Conservation (phyloP, 2,888 invertebrate genomes). For the Amphipoea lucens region DNA sequence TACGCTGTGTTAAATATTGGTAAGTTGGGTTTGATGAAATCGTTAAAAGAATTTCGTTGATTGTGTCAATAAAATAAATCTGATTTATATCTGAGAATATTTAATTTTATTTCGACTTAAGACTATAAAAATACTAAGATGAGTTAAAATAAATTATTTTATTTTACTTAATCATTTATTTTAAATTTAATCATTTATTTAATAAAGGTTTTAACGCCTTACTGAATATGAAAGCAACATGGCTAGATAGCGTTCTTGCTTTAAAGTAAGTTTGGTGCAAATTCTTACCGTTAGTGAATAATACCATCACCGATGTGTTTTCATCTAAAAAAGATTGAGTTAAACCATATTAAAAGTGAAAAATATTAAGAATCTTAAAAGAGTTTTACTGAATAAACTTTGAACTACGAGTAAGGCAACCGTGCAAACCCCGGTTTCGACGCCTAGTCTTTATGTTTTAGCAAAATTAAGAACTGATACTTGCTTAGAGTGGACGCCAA, state of each 20-base stretch:
- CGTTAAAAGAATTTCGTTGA: neutral
- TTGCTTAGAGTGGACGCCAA: neutral
- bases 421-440: neutral
- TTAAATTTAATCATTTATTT: too few relatives aligned
- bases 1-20: neutral
- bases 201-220: slow-evolving; percentile 17
- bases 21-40: neutral
- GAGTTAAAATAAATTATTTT: neutral
- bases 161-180: too few relatives aligned
- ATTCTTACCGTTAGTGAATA: neutral
- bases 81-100: neutral
- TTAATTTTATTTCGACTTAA: neutral
- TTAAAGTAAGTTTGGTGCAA: neutral
- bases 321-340: neutral
- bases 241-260: neutral
- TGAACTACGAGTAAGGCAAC: too few relatives aligned
- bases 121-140: neutral
- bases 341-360: too few relatives aligned
- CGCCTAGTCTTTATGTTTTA: slow-evolving; percentile 7
- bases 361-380: neutral
- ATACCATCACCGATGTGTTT: neutral
- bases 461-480: neutral
- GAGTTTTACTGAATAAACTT: too few relatives aligned
- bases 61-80: neutral
- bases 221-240: slow-evolving; percentile 15